Conservation (phyloP, 2,888 invertebrate species). For the Philopedon plagiatum region DNA sequence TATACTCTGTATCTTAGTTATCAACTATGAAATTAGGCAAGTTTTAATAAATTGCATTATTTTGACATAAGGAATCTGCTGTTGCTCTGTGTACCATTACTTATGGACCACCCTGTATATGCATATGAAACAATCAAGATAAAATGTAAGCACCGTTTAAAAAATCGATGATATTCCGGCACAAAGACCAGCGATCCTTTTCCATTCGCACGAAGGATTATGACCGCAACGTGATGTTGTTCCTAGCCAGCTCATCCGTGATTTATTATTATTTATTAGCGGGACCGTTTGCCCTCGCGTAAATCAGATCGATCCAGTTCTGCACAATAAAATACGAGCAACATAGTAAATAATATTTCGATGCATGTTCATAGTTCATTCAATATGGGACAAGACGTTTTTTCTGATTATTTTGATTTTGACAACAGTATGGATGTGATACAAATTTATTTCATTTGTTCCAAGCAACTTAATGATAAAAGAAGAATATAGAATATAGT, state of each 20-base stretch:
- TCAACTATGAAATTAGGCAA: too few species aligned
- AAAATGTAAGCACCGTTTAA: background rate
- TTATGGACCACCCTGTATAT: too few species aligned
- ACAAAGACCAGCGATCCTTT: background rate
- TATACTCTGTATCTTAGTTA: too few species aligned
- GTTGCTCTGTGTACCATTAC: too few species aligned
- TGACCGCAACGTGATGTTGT: constrained; percentile 58
- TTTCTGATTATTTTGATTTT: too few species aligned
- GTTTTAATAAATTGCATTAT: too few species aligned
- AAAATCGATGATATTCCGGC: background rate
- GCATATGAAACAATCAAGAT: background rate
- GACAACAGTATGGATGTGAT: too few species aligned
- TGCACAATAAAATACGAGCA: background rate
- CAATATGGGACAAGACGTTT: too few species aligned
- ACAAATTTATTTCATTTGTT: too few species aligned
- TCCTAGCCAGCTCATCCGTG: constrained; percentile 57
- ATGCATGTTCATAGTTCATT: background rate
- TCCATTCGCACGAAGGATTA: constrained; percentile 54
- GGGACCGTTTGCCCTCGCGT: constrained; percentile 52
- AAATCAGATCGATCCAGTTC: constrained; percentile 58
- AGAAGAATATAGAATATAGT: too few species aligned
- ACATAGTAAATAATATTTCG: background rate
- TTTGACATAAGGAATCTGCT: too few species aligned
- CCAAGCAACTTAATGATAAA: too few species aligned
- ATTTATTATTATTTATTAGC: constrained; percentile 61